Evolutionary conservation across 1,140 invertebrate genomes (phyloP).

Genomic region (Ostrea denselamellosa): DNA sequence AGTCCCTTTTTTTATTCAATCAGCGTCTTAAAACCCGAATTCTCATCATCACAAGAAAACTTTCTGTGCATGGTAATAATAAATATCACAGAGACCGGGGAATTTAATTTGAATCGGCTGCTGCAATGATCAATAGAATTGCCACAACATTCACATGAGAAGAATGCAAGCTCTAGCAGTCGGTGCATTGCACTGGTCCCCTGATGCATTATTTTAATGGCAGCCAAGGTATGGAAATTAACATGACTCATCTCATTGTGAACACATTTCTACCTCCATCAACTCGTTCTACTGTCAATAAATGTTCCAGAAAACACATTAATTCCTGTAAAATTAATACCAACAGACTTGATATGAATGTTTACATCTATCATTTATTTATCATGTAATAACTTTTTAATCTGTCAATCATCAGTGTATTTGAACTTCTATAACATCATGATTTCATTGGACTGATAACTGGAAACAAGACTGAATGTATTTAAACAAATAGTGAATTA

Average conservation of each 20-base stretch:
- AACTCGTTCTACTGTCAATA: background rate
- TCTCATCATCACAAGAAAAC: too few relatives aligned
- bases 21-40: too few relatives aligned
- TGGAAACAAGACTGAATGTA: too few relatives aligned
- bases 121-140: conserved; percentile 26
- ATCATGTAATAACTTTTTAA: too few relatives aligned
- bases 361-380: too few relatives aligned
- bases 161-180: background rate
- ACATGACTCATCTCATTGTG: conserved; percentile 13
- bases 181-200: background rate
- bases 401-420: too few relatives aligned
- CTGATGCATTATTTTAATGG: background rate
- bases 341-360: background rate
- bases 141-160: conserved; percentile 14
- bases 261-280: conserved; percentile 13
- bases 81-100: background rate
- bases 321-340: background rate
- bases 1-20: too few relatives aligned
- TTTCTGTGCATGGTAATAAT: background rate
- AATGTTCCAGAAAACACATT: conserved; percentile 3
- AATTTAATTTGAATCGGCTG: conserved; percentile 33
- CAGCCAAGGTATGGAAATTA: conserved; percentile 3
- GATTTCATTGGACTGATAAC: too few relatives aligned
- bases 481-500: too few relatives aligned
- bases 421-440: too few relatives aligned